phyloP scores from a whole-genome alignment of 2,888 invertebrate species.

The Catonia carolina region DNA sequence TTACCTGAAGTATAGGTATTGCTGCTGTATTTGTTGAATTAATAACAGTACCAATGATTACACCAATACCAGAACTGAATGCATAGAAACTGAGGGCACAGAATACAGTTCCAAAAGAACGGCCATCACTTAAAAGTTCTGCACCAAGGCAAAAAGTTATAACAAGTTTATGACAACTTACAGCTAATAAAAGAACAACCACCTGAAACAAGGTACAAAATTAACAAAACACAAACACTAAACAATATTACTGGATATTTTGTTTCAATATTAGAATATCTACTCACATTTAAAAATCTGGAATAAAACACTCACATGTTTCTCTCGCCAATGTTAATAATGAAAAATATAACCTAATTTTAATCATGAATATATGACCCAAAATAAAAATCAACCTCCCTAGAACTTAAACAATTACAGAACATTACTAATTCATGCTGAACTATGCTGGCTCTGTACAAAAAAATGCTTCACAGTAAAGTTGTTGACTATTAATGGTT shows the following conservation, averaged over 20 bases:
- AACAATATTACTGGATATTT: too few species aligned
- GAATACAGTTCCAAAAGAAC: conserved; percentile 46
- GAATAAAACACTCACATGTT: too few species aligned
- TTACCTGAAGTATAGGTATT: conserved; percentile 46
- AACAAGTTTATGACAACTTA: conserved; percentile 73
- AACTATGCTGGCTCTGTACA: too few species aligned
- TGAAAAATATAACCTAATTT: too few species aligned
- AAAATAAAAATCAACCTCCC: too few species aligned
- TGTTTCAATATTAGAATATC: neutral
- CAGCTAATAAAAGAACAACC: conserved; percentile 57
- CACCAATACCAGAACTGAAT: conserved; percentile 60
- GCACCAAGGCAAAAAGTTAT: conserved; percentile 75
- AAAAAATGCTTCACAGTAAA: too few species aligned
- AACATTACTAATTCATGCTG: too few species aligned
- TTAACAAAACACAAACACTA: neutral
- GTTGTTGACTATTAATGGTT: too few species aligned
- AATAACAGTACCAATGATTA: conserved; percentile 57
- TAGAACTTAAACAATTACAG: too few species aligned
- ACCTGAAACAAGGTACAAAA: conserved; percentile 47
- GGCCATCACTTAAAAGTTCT: conserved; percentile 49
- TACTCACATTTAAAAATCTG: too few species aligned
- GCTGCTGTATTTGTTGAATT: conserved; percentile 46
- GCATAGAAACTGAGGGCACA: conserved; percentile 58
- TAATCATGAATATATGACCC: too few species aligned
- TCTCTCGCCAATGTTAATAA: too few species aligned